phyloP scores from a whole-genome alignment of 2,797 vertebrate genomes.

The Bovichtus variegatus region DNA sequence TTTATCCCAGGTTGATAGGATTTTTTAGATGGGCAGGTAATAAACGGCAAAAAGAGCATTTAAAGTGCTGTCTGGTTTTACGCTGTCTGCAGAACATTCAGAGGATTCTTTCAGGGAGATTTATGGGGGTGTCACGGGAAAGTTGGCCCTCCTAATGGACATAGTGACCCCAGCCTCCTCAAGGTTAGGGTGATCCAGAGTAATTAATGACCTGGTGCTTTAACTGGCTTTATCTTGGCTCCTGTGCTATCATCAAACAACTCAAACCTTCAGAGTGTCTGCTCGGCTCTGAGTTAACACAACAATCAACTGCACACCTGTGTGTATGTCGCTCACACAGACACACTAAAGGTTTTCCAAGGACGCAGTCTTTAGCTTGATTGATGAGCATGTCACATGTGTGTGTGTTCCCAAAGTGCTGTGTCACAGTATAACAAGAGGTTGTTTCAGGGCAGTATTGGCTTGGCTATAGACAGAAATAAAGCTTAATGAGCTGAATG shows the following conservation, averaged over 20 bases:
- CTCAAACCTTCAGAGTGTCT: constrained; percentile 40
- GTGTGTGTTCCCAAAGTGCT: constrained; percentile 60
- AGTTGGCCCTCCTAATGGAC: constrained; percentile 69
- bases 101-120: constrained; percentile 56
- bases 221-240: constrained; percentile 60
- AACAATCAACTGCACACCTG: constrained; percentile 48
- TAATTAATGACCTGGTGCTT: constrained; percentile 64
- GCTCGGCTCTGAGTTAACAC: constrained; percentile 35
- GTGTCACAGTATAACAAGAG: constrained; percentile 60
- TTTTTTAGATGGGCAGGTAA: constrained; percentile 12
- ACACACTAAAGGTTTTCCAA: constrained; percentile 58
- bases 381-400: constrained; percentile 56
- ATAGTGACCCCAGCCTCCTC: constrained; percentile 52
- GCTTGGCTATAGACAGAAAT: constrained; percentile 32
- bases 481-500: constrained; percentile 51
- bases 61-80: constrained; percentile 24
- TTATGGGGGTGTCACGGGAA: constrained; percentile 69
- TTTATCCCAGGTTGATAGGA: constrained; percentile 7
- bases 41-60: constrained; percentile 16
- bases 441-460: constrained; percentile 50
- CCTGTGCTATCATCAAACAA: constrained; percentile 58
- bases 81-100: constrained; percentile 42
- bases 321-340: constrained; percentile 25
- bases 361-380: constrained; percentile 54
- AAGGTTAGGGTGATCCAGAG: constrained; percentile 55